A percentile compares a stretch with the other conserved stretches of the same genome.
Evolutionary conservation across 1,140 invertebrate genomes (phyloP).

Genomic region (Drosophila erecta): DNA sequence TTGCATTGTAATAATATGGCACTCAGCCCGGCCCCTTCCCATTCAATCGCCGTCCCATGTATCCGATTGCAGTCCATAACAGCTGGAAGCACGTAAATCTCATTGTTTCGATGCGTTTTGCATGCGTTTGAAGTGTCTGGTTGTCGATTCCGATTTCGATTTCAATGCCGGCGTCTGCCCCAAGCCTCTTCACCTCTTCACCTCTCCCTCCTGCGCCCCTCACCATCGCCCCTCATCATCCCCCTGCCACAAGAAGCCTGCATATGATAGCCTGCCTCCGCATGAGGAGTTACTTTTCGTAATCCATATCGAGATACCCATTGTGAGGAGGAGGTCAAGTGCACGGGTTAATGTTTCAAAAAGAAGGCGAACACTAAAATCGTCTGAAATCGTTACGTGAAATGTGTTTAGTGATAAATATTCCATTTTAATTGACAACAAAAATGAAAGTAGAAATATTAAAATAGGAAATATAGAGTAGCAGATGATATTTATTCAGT

Average conservation of each 20-base stretch:
- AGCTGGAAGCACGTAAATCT: constrained; percentile 78
- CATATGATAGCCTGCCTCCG: constrained; percentile 56
- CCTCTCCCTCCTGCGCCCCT: neutral
- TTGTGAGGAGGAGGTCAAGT: neutral
- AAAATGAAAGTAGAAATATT: neutral
- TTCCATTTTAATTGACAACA: neutral
- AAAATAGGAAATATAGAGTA: no score
- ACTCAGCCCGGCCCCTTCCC: constrained; percentile 15
- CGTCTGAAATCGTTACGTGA: neutral
- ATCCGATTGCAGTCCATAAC: constrained; percentile 79
- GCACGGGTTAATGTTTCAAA: neutral
- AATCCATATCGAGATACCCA: constrained; percentile 17
- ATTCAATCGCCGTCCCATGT: constrained; percentile 34
- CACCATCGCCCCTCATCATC: neutral
- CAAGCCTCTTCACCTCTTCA: neutral
- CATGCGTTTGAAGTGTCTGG: constrained; percentile 70
- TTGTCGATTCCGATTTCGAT: constrained; percentile 65
- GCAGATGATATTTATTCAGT: no score
- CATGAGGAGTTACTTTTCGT: constrained; percentile 30
- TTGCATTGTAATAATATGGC: constrained; percentile 54
- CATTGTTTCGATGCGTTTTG: constrained; percentile 78
- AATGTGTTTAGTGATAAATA: neutral
- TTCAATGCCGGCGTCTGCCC: constrained; percentile 56
- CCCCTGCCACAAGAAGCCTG: constrained; percentile 28
- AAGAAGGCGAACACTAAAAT: no score